These are phyloP conservation scores for Pristionchus entomophagus DNA, from an alignment of 2,888 invertebrate genomes.

Conservation along the genomic window DNA sequence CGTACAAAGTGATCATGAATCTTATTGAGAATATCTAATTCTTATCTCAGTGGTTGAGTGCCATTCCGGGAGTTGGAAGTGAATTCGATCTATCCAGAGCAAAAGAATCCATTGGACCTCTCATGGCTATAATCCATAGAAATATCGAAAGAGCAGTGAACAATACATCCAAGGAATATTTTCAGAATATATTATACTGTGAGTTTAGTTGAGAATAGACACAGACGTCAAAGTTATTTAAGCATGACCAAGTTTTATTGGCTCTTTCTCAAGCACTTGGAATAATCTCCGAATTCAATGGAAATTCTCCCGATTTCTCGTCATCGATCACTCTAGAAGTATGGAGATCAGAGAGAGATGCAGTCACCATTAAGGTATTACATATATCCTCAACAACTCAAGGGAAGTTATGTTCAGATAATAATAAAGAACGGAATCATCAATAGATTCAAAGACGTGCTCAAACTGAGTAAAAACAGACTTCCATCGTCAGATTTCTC, in stretches of 20 bases:
- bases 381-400: not conserved
- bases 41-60: not conserved
- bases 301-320: not conserved
- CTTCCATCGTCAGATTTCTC: not conserved
- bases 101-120: not conserved
- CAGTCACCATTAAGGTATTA: not conserved
- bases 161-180: not conserved
- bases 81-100: not conserved
- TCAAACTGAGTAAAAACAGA: not conserved
- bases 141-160: not conserved
- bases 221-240: not conserved
- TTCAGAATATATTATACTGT: not conserved
- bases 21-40: not conserved
- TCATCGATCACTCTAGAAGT: not conserved
- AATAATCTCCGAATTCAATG: not conserved
- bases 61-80: not conserved
- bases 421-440: not conserved
- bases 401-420: not conserved
- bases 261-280: not conserved
- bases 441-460: not conserved
- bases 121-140: not conserved
- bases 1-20: not conserved
- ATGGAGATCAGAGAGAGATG: not conserved
- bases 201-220: not conserved
- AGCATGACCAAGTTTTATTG: not conserved